phyloP scores from a whole-genome alignment of 1,140 invertebrate genomes.

The Anastatus disparis region DNA sequence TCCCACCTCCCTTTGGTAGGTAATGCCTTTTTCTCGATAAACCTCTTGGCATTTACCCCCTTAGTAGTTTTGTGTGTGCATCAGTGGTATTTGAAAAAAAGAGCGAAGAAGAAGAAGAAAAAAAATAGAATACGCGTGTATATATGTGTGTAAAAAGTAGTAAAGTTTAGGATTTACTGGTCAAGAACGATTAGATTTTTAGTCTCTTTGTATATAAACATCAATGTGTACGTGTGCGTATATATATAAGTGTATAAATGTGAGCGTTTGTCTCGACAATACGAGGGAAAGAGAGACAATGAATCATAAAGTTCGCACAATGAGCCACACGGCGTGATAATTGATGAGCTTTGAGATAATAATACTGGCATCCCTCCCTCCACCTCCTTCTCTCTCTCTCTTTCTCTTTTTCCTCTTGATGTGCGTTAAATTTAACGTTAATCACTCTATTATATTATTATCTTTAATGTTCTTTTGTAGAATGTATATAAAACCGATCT shows the following conservation, averaged over 20 bases:
- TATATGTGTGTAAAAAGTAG: neutral
- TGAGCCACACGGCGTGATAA: constrained; percentile 10
- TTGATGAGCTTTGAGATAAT: constrained; percentile 22
- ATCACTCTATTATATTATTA: constrained; percentile 18
- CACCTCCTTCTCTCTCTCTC: neutral
- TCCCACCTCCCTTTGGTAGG: no score
- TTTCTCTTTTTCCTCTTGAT: neutral
- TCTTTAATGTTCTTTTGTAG: neutral
- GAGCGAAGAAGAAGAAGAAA: neutral
- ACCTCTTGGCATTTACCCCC: constrained; percentile 44
- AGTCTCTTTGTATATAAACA: constrained; percentile 15
- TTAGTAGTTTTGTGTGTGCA: constrained; percentile 31
- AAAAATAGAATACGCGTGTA: neutral
- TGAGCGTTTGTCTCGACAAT: constrained; percentile 15
- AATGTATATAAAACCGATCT: neutral
- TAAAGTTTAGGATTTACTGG: constrained; percentile 47
- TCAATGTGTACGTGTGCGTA: no score
- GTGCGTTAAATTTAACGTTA: constrained; percentile 13
- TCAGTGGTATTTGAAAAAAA: constrained; percentile 10
- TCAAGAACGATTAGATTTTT: constrained; percentile 43
- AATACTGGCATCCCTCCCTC: neutral
- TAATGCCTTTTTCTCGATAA: constrained; percentile 44
- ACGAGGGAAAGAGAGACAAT: no score
- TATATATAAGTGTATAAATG: neutral
- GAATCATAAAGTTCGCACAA: constrained; percentile 9